A percentile compares a stretch with the other conserved stretches of the same genome.
Evolutionary conservation across 2,888 invertebrate genomes (phyloP).

Genomic region (Calameuta filiformis): DNA sequence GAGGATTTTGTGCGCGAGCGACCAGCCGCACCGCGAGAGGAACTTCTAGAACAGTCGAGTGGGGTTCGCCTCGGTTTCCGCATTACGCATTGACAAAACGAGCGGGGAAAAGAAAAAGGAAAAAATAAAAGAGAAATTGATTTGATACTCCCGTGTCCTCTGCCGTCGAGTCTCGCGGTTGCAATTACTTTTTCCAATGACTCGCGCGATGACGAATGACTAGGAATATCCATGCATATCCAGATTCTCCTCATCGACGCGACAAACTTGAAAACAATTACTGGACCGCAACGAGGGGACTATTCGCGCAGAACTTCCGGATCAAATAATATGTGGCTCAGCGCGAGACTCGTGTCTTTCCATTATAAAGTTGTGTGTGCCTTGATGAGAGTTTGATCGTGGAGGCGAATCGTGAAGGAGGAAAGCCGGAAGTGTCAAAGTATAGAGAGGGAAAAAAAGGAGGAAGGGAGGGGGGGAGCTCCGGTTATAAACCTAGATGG

Average conservation of each 20-base stretch:
- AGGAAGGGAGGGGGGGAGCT: neutral
- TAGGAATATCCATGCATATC: too few relatives aligned
- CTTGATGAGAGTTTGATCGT: too few relatives aligned
- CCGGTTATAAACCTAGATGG: slow-evolving; percentile 16
- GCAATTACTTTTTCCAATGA: slow-evolving; percentile 60
- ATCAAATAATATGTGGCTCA: too few relatives aligned
- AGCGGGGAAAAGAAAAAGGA: slow-evolving; percentile 17
- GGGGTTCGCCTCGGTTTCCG: neutral
- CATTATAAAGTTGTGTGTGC: too few relatives aligned
- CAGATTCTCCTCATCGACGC: slow-evolving; percentile 15
- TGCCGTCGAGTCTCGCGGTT: slow-evolving; percentile 30
- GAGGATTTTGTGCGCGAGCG: slow-evolving; percentile 59
- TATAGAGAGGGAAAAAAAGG: too few relatives aligned
- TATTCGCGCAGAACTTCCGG: too few relatives aligned
- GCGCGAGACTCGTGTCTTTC: too few relatives aligned
- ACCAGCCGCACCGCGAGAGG: slow-evolving; percentile 57
- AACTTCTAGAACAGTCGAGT: neutral
- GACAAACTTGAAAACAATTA: slow-evolving; percentile 27
- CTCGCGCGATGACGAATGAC: slow-evolving; percentile 22
- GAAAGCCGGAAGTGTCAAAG: neutral
- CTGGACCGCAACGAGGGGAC: slow-evolving; percentile 28
- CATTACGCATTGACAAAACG: slow-evolving; percentile 19
- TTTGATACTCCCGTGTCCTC: slow-evolving; percentile 28
- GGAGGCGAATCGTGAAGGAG: slow-evolving; percentile 5
- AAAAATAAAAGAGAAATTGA: slow-evolving; percentile 17